Evolutionary conservation across 2,888 invertebrate genomes (phyloP), one percentile per base, ranked within the genome.

Genomic region (Dryadula phaetusa): DNA sequence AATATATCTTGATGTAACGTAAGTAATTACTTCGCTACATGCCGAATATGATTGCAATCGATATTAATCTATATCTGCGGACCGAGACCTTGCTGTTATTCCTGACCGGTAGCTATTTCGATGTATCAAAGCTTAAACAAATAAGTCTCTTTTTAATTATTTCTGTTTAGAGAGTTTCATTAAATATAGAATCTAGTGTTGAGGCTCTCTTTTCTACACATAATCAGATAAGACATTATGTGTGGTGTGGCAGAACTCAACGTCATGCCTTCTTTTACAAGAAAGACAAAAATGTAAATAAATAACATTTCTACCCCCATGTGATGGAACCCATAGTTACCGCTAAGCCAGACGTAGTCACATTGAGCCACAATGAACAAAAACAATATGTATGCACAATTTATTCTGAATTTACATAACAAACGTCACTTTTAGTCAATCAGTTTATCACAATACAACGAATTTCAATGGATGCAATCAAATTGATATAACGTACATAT

Each of bases 401-500:
- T n/a, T 18, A 37, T 37, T 20, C 20, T 22, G 37, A 37, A 37
- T 54, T 37, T 12, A 54, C 20, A 37, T 7, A 22, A 37, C 20
- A 37, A 34, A 54, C 20, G 56, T 40, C 0, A 22, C n/a, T 56
- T 56, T 40, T 56, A 20, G 22, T 56, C 25, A 56, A 56, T 56
- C 40, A 16, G 40, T 22, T 40, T 25, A n/a, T 56, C 22, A 56
- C 25, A 40, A 25, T 40, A 16, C 22, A 56, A 25, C 25, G n/a
- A n/a, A 25, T 40, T 56, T 40, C n/a, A 56, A 56, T 56, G 22
- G 37, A 56, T 25, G 37, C 37, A 56, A 56, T 56, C n/a, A 40
- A 40, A 40, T 10, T 25, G 10, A 40, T 22, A 40, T 56, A 4
- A 56, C 56, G 54, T 3, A 53, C 14, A 28, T 4, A 28, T 52